Conservation (phyloP, 2,113 vertebrate genomes). For the Nesoenas mayeri region DNA sequence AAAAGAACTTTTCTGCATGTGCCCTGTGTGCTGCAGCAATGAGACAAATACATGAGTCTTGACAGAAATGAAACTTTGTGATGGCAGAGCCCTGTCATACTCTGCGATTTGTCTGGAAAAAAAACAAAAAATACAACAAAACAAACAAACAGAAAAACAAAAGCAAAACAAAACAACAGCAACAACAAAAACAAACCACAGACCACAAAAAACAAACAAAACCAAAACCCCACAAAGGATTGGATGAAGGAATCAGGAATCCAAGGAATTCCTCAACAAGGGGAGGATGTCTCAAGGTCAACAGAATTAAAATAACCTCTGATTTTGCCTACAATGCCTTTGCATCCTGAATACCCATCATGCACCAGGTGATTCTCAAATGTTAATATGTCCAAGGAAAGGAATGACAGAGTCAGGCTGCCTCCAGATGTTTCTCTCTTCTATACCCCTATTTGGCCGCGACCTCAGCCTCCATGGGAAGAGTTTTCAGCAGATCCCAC, state of each 20-base stretch:
- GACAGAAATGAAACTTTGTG: neutral
- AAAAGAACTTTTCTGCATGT: neutral
- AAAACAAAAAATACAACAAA: neutral
- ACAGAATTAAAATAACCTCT: neutral
- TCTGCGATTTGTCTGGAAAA: neutral
- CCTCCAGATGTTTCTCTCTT: neutral
- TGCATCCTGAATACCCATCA: neutral
- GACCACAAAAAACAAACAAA: no score
- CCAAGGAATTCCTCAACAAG: neutral
- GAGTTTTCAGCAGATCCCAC: neutral
- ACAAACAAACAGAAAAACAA: no score
- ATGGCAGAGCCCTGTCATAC: neutral
- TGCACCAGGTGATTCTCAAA: neutral
- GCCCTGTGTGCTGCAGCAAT: neutral
- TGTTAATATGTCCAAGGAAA: neutral
- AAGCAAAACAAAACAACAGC: no score
- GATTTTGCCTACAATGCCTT: neutral
- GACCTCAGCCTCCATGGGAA: neutral
- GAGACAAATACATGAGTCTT: neutral
- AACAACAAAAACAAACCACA: neutral
- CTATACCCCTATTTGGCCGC: neutral
- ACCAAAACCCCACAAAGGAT: accelerated
- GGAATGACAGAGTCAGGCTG: accelerated
- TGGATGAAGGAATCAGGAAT: neutral
- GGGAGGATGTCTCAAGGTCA: neutral